These are phyloP conservation scores for Phasia obesa DNA, from an alignment of 2,888 invertebrate genomes.

Conservation along the genomic window DNA sequence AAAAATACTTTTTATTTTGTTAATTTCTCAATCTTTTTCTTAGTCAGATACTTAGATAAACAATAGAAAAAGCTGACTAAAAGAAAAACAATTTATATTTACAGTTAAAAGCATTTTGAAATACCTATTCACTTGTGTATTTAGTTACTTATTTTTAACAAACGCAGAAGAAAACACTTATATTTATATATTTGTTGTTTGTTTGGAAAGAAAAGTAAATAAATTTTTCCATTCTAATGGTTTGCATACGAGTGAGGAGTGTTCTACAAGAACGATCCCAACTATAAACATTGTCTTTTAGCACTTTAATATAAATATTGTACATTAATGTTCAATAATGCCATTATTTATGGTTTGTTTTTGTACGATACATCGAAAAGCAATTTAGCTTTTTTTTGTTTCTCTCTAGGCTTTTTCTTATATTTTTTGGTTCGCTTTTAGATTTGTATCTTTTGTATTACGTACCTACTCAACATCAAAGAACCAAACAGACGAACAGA, in stretches of 20 bases:
- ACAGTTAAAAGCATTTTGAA: constrained; percentile 32
- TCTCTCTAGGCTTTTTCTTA: constrained; percentile 1
- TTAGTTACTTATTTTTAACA: constrained; percentile 14
- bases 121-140: constrained; percentile 32
- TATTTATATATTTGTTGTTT: constrained; percentile 11
- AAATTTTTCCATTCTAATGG: constrained; percentile 51
- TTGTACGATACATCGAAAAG: constrained; percentile 25
- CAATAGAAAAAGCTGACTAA: constrained; percentile 4
- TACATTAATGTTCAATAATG: constrained; percentile 66
- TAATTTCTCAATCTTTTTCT: neutral
- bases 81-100: constrained; percentile 21
- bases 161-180: constrained; percentile 22
- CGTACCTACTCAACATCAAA: constrained; percentile 42
- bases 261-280: neutral
- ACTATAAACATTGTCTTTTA: constrained; percentile 46
- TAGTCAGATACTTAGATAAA: neutral
- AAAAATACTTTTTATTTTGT: too few relatives aligned
- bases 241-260: constrained; percentile 44
- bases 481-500: neutral
- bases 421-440: neutral
- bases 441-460: constrained; percentile 24
- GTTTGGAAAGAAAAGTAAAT: constrained; percentile 16
- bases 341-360: constrained; percentile 65
- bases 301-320: constrained; percentile 51
- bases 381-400: constrained; percentile 24